These are phyloP conservation scores for Cyprinodon tularosa DNA, from an alignment of 2,113 vertebrate genomes.

Conservation along the genomic window DNA sequence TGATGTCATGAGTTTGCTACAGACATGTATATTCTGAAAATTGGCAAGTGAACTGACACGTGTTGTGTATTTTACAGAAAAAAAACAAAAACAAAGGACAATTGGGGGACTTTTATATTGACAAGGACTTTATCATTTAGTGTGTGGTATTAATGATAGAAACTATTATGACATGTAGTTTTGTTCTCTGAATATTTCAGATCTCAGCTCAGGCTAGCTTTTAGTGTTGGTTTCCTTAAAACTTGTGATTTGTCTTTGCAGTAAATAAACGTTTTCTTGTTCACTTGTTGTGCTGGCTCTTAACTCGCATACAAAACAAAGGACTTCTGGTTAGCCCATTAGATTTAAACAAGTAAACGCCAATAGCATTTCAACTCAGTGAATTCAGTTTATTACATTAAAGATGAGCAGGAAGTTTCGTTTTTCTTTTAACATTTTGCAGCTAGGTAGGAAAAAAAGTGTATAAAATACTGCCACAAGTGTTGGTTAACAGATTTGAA, in stretches of 20 bases:
- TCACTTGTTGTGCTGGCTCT: constrained; percentile 44
- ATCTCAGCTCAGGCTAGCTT: constrained; percentile 88
- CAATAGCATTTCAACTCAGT: constrained; percentile 54
- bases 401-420: constrained; percentile 47
- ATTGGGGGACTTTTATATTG: constrained; percentile 85
- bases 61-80: constrained; percentile 84
- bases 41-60: constrained; percentile 77
- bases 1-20: constrained; percentile 77
- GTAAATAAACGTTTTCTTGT: constrained; percentile 86
- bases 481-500: constrained; percentile 55
- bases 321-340: constrained; percentile 42
- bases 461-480: constrained; percentile 69
- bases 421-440: constrained; percentile 40
- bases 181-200: constrained; percentile 89
- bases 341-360: constrained; percentile 69
- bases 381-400: constrained; percentile 52
- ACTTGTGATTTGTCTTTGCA: constrained; percentile 86
- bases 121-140: constrained; percentile 83
- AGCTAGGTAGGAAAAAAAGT: constrained; percentile 63
- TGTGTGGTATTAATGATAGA: constrained; percentile 84
- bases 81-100: constrained; percentile 77
- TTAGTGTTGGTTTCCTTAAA: constrained; percentile 85
- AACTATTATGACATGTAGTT: constrained; percentile 87
- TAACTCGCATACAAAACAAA: not conserved
- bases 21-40: constrained; percentile 77